Evolutionary conservation across 2,888 invertebrate genomes (phyloP).

Genomic region (Agonopterix alstromeriana): DNA sequence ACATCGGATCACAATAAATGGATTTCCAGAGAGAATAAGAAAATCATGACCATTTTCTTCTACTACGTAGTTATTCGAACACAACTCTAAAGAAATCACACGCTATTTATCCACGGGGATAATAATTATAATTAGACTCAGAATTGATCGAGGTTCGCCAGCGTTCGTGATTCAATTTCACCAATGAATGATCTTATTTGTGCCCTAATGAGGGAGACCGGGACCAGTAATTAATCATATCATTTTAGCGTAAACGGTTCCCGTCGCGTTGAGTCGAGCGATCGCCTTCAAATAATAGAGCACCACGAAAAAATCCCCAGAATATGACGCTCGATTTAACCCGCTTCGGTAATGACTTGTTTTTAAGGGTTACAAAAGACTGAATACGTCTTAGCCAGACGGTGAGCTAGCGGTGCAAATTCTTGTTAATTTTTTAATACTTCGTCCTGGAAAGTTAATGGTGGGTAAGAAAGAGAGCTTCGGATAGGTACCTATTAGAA

Average conservation of each 20-base stretch:
- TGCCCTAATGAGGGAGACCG: conserved; percentile 70
- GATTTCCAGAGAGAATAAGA: background rate
- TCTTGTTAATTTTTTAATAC: conserved; percentile 67
- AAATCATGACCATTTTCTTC: conserved; percentile 2
- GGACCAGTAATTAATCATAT: conserved; percentile 72
- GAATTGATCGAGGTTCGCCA: conserved; percentile 48
- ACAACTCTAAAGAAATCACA: conserved; percentile 1
- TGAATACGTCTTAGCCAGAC: conserved; percentile 70
- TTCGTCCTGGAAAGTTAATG: conserved; percentile 51
- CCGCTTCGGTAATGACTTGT: conserved; percentile 73
- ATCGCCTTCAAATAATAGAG: conserved; percentile 67
- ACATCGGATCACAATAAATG: background rate
- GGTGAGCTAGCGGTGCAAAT: conserved; percentile 40
- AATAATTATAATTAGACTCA: conserved; percentile 65
- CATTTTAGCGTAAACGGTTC: conserved; percentile 67
- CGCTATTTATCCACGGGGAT: conserved; percentile 23
- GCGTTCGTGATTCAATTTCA: conserved; percentile 68
- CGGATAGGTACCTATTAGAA: background rate
- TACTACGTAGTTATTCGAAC: background rate
- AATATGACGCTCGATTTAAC: conserved; percentile 66
- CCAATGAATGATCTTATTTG: conserved; percentile 68
- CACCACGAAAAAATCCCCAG: conserved; percentile 60
- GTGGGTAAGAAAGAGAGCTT: conserved; percentile 19
- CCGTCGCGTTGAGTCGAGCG: conserved; percentile 48
- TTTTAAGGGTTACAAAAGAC: conserved; percentile 74